These are phyloP conservation scores for Lycaon pictus DNA, from an alignment of 2,113 vertebrate genomes.

Conservation along the genomic window DNA sequence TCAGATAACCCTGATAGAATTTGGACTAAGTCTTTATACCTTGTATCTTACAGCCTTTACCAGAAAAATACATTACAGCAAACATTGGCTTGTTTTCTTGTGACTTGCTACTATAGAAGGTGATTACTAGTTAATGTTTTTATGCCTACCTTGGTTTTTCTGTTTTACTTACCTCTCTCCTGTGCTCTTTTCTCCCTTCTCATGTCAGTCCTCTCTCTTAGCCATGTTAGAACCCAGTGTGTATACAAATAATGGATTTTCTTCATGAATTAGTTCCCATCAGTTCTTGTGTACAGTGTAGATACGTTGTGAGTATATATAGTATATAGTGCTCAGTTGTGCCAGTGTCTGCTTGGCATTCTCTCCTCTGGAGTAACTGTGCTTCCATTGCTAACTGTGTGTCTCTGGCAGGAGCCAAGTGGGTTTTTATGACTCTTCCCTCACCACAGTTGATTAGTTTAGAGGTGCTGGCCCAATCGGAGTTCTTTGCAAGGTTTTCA, in stretches of 20 bases:
- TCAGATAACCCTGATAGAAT: neutral
- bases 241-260: neutral
- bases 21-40: neutral
- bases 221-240: neutral
- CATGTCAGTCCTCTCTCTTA: neutral
- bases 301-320: fast-evolving
- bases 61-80: constrained; percentile 26
- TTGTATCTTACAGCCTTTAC: neutral
- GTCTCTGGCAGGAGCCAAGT: neutral
- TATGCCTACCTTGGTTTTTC: neutral
- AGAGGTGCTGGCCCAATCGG: neutral
- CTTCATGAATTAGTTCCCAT: neutral
- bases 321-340: fast-evolving
- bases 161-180: neutral
- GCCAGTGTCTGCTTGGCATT: neutral
- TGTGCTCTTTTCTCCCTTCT: neutral
- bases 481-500: constrained; percentile 37
- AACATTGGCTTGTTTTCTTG: neutral
- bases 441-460: neutral
- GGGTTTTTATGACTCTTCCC: neutral
- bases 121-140: neutral
- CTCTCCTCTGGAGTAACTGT: neutral
- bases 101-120: neutral
- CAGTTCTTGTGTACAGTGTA: fast-evolving
- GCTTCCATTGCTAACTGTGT: neutral